Evolutionary conservation across 2,888 invertebrate species (phyloP).

Genomic region (Andrena flavipes): DNA sequence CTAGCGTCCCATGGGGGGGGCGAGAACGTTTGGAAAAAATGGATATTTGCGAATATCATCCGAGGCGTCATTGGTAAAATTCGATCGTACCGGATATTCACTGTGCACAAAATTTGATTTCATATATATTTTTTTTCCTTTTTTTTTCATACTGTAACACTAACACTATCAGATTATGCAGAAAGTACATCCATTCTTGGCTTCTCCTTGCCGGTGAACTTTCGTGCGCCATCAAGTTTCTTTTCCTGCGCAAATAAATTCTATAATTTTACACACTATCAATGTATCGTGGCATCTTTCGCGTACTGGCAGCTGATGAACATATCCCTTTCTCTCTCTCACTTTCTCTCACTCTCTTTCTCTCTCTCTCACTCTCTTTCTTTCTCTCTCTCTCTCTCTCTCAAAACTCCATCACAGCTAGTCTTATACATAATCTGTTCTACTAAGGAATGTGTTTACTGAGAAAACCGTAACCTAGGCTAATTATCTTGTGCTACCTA

Average conservation of each 20-base stretch:
- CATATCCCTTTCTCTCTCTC: slow-evolving; percentile 36
- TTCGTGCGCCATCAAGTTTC: slow-evolving; percentile 76
- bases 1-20: slow-evolving; percentile 32
- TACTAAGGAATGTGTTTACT: slow-evolving; percentile 75
- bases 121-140: neutral
- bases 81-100: slow-evolving; percentile 16
- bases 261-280: slow-evolving; percentile 76
- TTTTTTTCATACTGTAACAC: slow-evolving; percentile 19
- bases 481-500: slow-evolving; percentile 74
- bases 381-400: no score
- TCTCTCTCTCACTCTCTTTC: no score
- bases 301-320: slow-evolving; percentile 67
- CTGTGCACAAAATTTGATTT: slow-evolving; percentile 34
- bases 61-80: slow-evolving; percentile 27
- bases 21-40: slow-evolving; percentile 30
- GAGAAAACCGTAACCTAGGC: slow-evolving; percentile 64
- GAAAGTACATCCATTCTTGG: slow-evolving; percentile 73
- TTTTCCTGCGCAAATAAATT: slow-evolving; percentile 82
- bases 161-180: slow-evolving; percentile 53
- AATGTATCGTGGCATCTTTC: slow-evolving; percentile 64
- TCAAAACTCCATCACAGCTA: slow-evolving; percentile 77
- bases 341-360: slow-evolving; percentile 33
- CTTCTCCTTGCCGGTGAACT: slow-evolving; percentile 74
- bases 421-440: slow-evolving; percentile 72
- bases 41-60: slow-evolving; percentile 29